A percentile compares a stretch with the other conserved stretches of the same genome.
Conservation (phyloP, 1,140 invertebrate species). For the Augochlora pura region DNA sequence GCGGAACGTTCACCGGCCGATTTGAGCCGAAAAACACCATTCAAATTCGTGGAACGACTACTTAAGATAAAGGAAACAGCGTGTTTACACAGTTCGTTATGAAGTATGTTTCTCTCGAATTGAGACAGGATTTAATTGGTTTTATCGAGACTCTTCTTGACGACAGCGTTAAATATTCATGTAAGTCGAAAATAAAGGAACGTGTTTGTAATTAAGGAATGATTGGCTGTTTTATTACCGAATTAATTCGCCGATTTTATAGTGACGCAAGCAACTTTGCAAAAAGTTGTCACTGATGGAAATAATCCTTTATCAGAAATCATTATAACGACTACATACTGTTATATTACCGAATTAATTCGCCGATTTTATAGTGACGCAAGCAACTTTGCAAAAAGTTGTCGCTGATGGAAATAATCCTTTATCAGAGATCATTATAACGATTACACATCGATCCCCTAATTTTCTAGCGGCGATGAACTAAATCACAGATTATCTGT, state of each 20-base stretch:
- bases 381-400: conserved; percentile 16
- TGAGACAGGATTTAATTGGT: background rate
- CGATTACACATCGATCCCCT: conserved; percentile 60
- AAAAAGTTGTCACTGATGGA: conserved; percentile 52
- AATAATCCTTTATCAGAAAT: conserved; percentile 66
- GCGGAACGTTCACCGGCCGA: background rate
- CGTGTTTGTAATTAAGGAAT: background rate
- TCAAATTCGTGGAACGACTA: background rate
- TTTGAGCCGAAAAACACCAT: background rate
- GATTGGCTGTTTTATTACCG: background rate
- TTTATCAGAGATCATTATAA: conserved; percentile 70
- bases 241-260: background rate
- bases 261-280: background rate
- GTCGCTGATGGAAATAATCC: conserved; percentile 61
- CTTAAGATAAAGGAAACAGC: background rate
- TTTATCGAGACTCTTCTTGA: background rate
- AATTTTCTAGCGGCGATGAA: conserved; percentile 13
- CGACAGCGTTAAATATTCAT: background rate
- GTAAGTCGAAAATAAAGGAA: background rate
- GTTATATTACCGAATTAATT: too few relatives aligned
- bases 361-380: background rate
- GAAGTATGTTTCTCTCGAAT: background rate
- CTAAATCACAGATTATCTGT: background rate
- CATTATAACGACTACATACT: conserved; percentile 71
- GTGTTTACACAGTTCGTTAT: background rate